Evolutionary conservation across 2,888 invertebrate genomes (phyloP).

Genomic region (Tryphoninae sp.): DNA sequence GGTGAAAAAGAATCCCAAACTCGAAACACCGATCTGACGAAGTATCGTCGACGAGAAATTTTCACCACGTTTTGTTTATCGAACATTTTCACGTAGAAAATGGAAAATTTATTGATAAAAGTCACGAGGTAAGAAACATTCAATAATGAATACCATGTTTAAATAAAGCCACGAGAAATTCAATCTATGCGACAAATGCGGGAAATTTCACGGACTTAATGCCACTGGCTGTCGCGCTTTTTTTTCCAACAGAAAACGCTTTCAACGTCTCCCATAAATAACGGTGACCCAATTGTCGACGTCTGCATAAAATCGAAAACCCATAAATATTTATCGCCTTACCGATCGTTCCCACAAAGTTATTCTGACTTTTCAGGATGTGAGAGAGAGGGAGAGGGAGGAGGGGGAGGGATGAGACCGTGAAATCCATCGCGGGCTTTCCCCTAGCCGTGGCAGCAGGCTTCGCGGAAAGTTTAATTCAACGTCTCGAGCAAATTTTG

Average conservation of each 20-base stretch:
- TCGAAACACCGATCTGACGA: no score
- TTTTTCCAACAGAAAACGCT: background rate
- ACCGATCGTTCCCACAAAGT: slow-evolving; percentile 9
- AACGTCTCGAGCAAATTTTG: slow-evolving; percentile 29
- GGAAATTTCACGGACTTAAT: background rate
- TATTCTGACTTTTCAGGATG: slow-evolving; percentile 35
- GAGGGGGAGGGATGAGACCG: background rate
- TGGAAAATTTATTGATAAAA: no score
- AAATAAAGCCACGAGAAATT: background rate
- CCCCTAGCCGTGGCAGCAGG: slow-evolving; percentile 14
- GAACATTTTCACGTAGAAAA: no score
- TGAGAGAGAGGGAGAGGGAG: background rate
- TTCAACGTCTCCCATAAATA: background rate
- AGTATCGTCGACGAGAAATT: no score
- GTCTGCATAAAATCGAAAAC: slow-evolving; percentile 10
- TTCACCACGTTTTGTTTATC: no score
- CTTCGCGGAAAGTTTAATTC: slow-evolving; percentile 40
- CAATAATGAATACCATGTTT: no score
- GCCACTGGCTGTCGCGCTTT: background rate
- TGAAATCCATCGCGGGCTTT: slow-evolving; percentile 27
- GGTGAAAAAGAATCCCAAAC: no score
- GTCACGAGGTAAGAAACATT: no score
- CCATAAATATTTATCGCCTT: slow-evolving; percentile 48
- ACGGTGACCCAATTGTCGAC: slow-evolving; percentile 38
- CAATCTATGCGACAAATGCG: background rate